Base-by-base conservation (phyloP, 2,113 vertebrate genomes). In the Tragulus kanchil region DNA sequence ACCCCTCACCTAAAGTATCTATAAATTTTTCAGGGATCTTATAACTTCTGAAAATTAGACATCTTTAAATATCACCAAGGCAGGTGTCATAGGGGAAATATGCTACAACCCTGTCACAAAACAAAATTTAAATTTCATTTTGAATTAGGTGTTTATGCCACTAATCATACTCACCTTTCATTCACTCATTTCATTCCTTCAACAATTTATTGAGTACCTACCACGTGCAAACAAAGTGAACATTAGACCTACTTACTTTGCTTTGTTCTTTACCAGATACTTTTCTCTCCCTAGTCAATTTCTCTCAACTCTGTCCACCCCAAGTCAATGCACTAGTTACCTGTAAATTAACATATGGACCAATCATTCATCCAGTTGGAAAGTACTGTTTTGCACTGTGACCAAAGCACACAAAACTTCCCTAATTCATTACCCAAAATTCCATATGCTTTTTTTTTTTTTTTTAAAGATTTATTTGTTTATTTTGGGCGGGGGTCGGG, bases 1-100 rank as follows among this genome's bases (percentile, higher is more conserved):
- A 96, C 5, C 17, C 12, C 26, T 90, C 69, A 92, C 54, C 93
- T 87, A 96, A 97, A 94, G 52, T 14, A 19, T 31, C 77, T 94
- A 78, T 85, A 92, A 69, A 50, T 93, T 81, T 56, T 82, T 65
- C 61, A 93, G 92, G 17, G 15, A 28, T 67, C 56, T 91, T 7
- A 50, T 25, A 50, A 58, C 25, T 90, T 96, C 90, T 90, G 48
- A 88, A 96, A 96, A 78, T 45, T 52, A 36, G 28, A 15, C 19
- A 85, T 64, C 62, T 92, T 93, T 69, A 23, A 50, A 58, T 65
- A 85, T 61, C 28, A n/a, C 15, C 31, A 69, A 95, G 48, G 19
- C 28, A 61, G 3, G n/a, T 71, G 54, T 71, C 19, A 48, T 5
- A 31, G 45, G 21, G 25, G 25, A 92, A 81, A 75, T 85, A 93